Evolutionary conservation across 2,113 vertebrate species (phyloP).

Genomic region (Alexandromys fortis): DNA sequence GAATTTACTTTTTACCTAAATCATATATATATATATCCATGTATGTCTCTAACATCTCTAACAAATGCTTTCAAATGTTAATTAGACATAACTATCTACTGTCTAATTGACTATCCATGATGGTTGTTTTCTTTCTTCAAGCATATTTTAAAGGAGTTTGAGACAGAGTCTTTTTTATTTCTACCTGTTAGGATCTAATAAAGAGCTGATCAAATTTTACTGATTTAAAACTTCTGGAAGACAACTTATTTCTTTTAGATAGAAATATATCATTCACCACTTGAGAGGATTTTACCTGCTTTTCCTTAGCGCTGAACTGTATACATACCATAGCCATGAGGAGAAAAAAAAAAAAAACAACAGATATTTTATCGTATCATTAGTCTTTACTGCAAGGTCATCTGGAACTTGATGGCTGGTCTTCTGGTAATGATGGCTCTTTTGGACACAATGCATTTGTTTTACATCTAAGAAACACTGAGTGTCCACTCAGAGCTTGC

Average conservation of each 20-base stretch:
- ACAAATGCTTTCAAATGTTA: neutral
- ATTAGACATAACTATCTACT: neutral
- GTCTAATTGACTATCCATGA: conserved; percentile 6
- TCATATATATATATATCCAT: neutral
- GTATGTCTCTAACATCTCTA: neutral
- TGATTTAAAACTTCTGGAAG: neutral
- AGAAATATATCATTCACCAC: neutral
- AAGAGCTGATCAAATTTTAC: neutral
- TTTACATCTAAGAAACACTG: neutral
- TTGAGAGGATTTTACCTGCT: neutral
- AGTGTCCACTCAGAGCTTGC: no score
- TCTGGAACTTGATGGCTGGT: neutral
- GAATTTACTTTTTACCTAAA: neutral
- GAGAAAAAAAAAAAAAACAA: neutral
- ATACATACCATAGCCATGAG: neutral
- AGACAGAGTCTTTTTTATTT: neutral
- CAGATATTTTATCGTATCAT: neutral
- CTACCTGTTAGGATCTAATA: neutral
- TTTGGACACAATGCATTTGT: neutral
- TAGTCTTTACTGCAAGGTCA: neutral
- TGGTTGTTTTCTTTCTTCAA: neutral
- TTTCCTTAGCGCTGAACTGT: neutral
- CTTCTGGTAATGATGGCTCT: neutral
- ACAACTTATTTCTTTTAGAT: conserved; percentile 3
- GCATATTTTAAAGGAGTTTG: conserved; percentile 40